phyloP scores from a whole-genome alignment of 2,888 invertebrate genomes.

The Microchrysa polita region DNA sequence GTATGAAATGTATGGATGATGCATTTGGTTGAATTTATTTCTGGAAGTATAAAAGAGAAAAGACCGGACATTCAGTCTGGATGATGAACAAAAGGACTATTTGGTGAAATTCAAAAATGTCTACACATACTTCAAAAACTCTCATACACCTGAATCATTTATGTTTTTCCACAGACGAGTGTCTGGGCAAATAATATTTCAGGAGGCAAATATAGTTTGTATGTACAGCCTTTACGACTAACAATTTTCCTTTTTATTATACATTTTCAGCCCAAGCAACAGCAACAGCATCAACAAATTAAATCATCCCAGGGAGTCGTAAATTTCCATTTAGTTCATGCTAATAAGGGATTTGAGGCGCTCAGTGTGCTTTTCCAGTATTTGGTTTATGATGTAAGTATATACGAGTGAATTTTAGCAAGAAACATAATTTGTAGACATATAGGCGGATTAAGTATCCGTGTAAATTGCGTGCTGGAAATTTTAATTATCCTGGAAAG shows the following conservation, averaged over 20 bases:
- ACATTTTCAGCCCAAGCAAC: conserved; percentile 41
- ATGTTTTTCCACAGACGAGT: too few relatives aligned
- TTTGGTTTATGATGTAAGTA: conserved; percentile 79
- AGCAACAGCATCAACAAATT: conserved; percentile 51
- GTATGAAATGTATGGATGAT: too few relatives aligned
- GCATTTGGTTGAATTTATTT: too few relatives aligned
- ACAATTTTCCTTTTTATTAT: conserved; percentile 36
- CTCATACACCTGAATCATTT: too few relatives aligned
- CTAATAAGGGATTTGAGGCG: conserved; percentile 79
- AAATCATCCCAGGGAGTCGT: conserved; percentile 54
- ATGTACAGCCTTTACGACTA: not conserved
- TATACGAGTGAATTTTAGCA: too few relatives aligned
- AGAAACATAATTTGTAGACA: not conserved
- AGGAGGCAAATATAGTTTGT: too few relatives aligned
- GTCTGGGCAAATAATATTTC: too few relatives aligned
- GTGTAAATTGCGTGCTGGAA: conserved; percentile 34
- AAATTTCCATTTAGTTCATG: conserved; percentile 54
- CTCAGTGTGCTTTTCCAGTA: conserved; percentile 86
- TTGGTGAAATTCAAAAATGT: too few relatives aligned
- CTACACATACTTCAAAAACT: too few relatives aligned
- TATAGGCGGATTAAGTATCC: not conserved
- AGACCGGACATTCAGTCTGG: too few relatives aligned
- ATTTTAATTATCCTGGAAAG: conserved; percentile 52
- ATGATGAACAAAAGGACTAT: too few relatives aligned
- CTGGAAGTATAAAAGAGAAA: too few relatives aligned